Evolutionary conservation across 1,140 invertebrate genomes (phyloP).

Genomic region (Bombus difficillimus): DNA sequence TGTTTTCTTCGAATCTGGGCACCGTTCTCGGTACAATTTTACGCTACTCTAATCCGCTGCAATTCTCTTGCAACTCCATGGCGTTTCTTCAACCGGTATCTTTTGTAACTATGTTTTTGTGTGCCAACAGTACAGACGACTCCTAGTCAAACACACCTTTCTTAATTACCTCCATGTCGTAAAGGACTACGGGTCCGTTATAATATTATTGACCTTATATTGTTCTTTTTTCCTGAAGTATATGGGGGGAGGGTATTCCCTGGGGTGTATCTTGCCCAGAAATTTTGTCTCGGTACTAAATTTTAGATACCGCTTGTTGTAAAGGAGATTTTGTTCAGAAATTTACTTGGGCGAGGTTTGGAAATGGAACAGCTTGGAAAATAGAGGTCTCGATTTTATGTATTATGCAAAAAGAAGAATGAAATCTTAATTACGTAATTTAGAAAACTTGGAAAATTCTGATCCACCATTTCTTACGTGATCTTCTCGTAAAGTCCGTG

Average conservation of each 20-base stretch:
- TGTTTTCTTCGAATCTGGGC: too few species aligned
- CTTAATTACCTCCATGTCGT: accelerated
- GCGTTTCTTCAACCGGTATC: accelerated
- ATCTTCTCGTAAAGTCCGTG: not conserved
- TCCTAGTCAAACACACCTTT: accelerated
- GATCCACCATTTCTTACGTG: too few species aligned
- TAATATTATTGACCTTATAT: accelerated
- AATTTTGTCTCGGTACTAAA: accelerated
- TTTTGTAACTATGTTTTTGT: accelerated
- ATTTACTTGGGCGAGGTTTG: accelerated
- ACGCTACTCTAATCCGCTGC: too few species aligned
- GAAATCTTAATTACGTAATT: accelerated
- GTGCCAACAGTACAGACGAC: accelerated
- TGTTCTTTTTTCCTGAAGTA: accelerated
- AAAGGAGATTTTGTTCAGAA: too few species aligned
- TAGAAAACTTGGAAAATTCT: not conserved
- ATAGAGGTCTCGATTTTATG: too few species aligned
- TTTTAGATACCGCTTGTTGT: accelerated
- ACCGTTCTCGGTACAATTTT: too few species aligned
- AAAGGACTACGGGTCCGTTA: accelerated
- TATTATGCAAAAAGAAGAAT: not conserved
- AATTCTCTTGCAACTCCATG: accelerated
- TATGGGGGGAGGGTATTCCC: accelerated
- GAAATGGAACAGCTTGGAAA: accelerated
- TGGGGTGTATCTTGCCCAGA: accelerated